Conservation (phyloP, 30 jellyfish, hydroid and myxozoan species). For the Chironex yamaguchii region DNA sequence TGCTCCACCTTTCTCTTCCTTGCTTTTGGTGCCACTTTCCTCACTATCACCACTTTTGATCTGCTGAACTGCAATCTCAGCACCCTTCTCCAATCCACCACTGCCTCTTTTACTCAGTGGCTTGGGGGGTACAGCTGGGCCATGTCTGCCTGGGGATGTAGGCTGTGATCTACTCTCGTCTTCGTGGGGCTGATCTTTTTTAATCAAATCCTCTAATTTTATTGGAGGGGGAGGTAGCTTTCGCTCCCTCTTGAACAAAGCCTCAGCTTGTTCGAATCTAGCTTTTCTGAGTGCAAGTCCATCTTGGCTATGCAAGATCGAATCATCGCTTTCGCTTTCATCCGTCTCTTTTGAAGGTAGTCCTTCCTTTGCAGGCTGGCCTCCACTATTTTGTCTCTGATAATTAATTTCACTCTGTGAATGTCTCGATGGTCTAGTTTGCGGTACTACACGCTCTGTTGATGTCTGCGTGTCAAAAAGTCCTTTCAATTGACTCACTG, state of each 20-base stretch:
- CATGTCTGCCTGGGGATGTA: neutral
- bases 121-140: neutral
- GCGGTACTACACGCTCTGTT: neutral
- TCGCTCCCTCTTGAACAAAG: constrained; percentile 40
- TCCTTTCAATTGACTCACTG: constrained; percentile 44
- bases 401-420: neutral
- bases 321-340: constrained; percentile 1
- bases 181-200: constrained; percentile 60
- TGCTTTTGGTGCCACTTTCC: neutral
- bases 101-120: neutral
- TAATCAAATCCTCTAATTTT: constrained; percentile 59
- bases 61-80: neutral
- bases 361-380: neutral
- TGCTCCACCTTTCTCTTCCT: neutral
- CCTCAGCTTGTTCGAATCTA: constrained; percentile 46
- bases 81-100: neutral
- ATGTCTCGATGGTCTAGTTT: neutral
- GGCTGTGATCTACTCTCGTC: constrained; percentile 47
- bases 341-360: neutral
- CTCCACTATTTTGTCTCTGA: neutral
- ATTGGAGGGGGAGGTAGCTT: constrained; percentile 74
- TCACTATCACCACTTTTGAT: neutral
- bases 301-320: neutral
- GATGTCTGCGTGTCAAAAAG: neutral
- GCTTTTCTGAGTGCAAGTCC: constrained; percentile 29